Conservation (phyloP, 2,113 vertebrate genomes). For the Strix aluco region DNA sequence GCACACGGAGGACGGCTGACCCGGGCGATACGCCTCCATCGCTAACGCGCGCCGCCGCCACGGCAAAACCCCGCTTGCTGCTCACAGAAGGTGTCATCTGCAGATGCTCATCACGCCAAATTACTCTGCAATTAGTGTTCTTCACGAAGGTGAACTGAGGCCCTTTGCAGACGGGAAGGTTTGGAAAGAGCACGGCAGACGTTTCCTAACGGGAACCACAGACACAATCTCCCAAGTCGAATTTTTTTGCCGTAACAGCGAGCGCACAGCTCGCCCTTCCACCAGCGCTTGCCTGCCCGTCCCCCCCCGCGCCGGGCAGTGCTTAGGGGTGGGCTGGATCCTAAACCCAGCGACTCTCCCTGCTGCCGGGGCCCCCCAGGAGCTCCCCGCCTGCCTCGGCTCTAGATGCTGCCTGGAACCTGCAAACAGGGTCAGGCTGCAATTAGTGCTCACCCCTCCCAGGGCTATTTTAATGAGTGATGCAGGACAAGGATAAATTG, state of each 20-base stretch:
- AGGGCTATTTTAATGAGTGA: background rate
- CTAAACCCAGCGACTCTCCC: accelerated
- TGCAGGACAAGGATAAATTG: background rate
- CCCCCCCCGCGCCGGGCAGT: accelerated
- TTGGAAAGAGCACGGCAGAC: background rate
- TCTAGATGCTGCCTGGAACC: background rate
- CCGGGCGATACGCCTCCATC: background rate
- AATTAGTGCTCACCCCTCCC: background rate
- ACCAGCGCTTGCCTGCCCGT: accelerated
- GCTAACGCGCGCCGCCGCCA: background rate
- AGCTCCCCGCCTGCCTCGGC: background rate
- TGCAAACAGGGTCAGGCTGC: background rate
- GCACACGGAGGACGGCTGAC: background rate
- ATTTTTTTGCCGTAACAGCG: background rate
- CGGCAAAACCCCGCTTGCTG: background rate
- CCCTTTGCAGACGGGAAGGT: background rate
- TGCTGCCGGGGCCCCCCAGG: accelerated
- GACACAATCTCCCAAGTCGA: background rate
- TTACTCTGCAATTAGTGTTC: background rate
- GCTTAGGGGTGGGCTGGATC: no score
- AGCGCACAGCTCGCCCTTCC: accelerated
- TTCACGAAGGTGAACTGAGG: background rate
- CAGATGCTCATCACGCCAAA: background rate
- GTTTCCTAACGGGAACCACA: background rate
- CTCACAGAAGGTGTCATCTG: background rate